These are phyloP conservation scores for Bufo bufo DNA, from an alignment of 2,113 vertebrate species.

Conservation along the genomic window DNA sequence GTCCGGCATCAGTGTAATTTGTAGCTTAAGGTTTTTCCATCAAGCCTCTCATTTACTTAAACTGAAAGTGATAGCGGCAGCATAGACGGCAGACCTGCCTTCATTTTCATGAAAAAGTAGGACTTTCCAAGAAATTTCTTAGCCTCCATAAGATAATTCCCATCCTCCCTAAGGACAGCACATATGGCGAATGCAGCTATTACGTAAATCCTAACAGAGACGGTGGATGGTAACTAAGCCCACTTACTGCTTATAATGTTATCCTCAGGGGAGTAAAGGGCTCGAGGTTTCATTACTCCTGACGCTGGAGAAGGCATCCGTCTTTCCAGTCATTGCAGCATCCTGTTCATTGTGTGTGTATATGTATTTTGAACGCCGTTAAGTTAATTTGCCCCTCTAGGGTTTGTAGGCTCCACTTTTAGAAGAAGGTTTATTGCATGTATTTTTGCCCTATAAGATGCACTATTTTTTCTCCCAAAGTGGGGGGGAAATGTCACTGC, in stretches of 20 bases:
- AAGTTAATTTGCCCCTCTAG: background rate
- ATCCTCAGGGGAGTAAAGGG: background rate
- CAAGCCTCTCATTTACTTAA: background rate
- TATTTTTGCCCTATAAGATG: too few species aligned
- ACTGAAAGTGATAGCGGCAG: background rate
- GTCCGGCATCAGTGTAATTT: background rate
- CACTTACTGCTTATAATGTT: background rate
- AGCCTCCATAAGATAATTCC: conserved; percentile 16
- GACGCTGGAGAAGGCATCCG: background rate
- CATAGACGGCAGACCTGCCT: conserved; percentile 4
- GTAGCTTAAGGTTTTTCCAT: conserved; percentile 17
- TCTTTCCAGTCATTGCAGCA: background rate
- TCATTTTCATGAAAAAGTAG: conserved; percentile 7
- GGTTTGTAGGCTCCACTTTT: background rate
- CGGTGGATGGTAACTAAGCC: conserved; percentile 3
- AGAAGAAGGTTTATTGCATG: background rate
- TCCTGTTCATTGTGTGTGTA: background rate
- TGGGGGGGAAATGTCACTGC: too few species aligned
- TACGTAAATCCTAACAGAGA: conserved; percentile 8
- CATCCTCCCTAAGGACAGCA: background rate
- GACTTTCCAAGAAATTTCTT: conserved; percentile 25
- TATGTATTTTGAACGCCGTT: background rate
- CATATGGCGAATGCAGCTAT: conserved; percentile 26
- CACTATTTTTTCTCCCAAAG: too few species aligned
- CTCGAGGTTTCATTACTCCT: background rate